A percentile compares a stretch with the other conserved stretches of the same genome.
These are phyloP conservation scores for Endomychus coccineus DNA, from an alignment of 2,888 invertebrate genomes.

Conservation along the genomic window DNA sequence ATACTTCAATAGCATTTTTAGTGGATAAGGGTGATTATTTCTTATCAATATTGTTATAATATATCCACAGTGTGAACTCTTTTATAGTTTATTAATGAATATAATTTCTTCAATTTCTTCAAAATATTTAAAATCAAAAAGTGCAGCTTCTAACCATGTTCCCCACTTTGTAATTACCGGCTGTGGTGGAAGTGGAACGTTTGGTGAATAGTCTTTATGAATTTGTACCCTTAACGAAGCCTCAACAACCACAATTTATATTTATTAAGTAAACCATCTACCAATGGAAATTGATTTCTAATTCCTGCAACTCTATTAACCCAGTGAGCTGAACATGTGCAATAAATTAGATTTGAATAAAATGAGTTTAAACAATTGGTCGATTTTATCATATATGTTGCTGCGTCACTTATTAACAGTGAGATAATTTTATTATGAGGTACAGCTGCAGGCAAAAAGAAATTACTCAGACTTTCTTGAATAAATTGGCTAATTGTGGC, in stretches of 20 bases:
- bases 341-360: not conserved
- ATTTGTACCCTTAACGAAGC: not conserved
- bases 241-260: not conserved
- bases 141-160: not conserved
- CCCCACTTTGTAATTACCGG: not conserved
- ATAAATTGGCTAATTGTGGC: not conserved
- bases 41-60: too few relatives aligned
- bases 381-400: not conserved
- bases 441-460: not conserved
- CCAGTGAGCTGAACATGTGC: not conserved
- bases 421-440: not conserved
- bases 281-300: not conserved
- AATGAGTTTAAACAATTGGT: not conserved
- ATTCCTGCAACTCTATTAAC: constrained; percentile 1
- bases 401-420: not conserved
- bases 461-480: not conserved
- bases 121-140: not conserved
- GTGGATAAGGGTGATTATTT: too few relatives aligned
- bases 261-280: not conserved
- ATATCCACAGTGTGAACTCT: too few relatives aligned
- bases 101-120: too few relatives aligned
- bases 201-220: not conserved
- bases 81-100: too few relatives aligned
- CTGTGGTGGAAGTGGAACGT: not conserved
- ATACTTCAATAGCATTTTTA: too few relatives aligned